Conservation (phyloP, 2,113 vertebrate genomes). For the Mus pahari region DNA sequence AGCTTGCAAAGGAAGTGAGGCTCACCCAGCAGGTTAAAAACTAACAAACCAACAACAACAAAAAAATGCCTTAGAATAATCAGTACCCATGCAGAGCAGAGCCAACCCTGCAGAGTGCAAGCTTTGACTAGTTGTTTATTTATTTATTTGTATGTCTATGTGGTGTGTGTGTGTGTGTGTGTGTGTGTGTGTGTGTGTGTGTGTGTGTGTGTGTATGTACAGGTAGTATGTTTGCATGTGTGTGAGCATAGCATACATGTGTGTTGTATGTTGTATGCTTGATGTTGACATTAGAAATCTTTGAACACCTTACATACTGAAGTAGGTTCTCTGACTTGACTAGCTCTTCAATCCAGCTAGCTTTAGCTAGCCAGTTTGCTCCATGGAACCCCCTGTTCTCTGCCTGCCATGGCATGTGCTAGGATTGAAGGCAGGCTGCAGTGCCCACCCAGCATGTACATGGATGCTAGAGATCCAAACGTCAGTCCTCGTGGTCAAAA, state of each 20-base stretch:
- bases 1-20: conserved; percentile 57
- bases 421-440: neutral
- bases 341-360: neutral
- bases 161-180: neutral
- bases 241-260: no score
- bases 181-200: neutral
- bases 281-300: neutral
- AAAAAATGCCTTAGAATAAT: conserved; percentile 64
- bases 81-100: conserved; percentile 55
- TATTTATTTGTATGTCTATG: neutral
- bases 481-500: neutral
- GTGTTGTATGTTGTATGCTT: neutral
- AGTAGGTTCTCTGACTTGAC: neutral
- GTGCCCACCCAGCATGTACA: neutral
- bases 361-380: neutral
- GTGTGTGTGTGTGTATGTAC: neutral
- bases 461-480: neutral
- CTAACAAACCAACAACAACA: neutral
- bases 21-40: conserved; percentile 55
- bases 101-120: neutral
- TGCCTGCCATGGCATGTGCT: neutral
- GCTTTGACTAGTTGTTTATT: conserved; percentile 45
- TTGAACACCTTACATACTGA: neutral
- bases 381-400: neutral
- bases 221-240: neutral